Conservation (phyloP, 2,113 vertebrate species). For the Epinephelus fuscoguttatus region DNA sequence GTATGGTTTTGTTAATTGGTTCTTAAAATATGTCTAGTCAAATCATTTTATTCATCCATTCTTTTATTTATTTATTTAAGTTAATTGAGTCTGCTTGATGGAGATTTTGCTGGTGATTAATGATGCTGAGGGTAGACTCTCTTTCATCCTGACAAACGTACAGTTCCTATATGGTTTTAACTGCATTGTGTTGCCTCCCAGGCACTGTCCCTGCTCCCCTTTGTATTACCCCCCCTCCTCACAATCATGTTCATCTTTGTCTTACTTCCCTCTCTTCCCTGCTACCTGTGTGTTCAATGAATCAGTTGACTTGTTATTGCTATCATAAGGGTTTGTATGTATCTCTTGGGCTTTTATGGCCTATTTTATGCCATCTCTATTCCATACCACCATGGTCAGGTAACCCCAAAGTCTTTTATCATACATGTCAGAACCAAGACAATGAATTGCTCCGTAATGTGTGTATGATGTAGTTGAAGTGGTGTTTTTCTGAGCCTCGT, state of each 20-base stretch:
- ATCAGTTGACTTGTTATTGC: conserved; percentile 62
- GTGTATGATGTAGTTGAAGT: conserved; percentile 3
- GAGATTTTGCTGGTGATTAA: conserved; percentile 54
- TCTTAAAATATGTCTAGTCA: conserved; percentile 3
- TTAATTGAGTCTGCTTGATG: conserved; percentile 20
- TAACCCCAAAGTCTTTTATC: conserved; percentile 49
- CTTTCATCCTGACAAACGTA: conserved; percentile 49
- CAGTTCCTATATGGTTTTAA: conserved; percentile 34
- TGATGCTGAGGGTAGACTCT: conserved; percentile 17
- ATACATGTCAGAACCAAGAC: conserved; percentile 51
- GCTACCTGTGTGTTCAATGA: conserved; percentile 49
- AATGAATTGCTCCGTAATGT: conserved; percentile 25
- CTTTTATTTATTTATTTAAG: conserved; percentile 15
- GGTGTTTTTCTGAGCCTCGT: not conserved
- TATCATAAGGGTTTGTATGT: conserved; percentile 37
- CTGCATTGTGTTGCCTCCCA: conserved; percentile 11
- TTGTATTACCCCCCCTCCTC: not conserved
- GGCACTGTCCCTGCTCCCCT: not conserved
- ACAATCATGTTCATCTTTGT: conserved; percentile 37
- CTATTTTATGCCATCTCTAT: conserved; percentile 60
- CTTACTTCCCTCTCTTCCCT: conserved; percentile 7
- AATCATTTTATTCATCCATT: not conserved
- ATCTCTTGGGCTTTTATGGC: conserved; percentile 69
- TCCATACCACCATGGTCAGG: conserved; percentile 4
- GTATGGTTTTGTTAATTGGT: conserved; percentile 10